Base-by-base conservation (phyloP, 2,113 vertebrate species). In the Microtus pennsylvanicus region DNA sequence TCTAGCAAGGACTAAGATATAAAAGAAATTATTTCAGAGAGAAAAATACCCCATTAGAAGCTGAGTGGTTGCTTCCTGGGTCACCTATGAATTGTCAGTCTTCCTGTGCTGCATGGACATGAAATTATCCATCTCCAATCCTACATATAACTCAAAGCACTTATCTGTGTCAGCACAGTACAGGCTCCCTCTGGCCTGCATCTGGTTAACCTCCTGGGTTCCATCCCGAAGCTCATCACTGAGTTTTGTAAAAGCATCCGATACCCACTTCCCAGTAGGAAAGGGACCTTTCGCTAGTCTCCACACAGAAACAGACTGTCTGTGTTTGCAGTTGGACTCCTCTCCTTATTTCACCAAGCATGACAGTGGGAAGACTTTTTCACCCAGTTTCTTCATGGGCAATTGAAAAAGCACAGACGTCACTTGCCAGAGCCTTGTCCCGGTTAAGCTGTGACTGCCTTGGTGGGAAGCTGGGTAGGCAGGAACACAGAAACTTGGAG, bases 361-460 rank as follows among this genome's bases (percentile, higher is more conserved):
- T 58, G 38, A 90, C 38, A 65, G 47, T 69, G 52, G 78, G 75
- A 86, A 76, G n/a, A n/a, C 81, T 95, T 90, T 90, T 93, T 96
- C 86, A 91, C 90, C 72, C 67, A 80, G 76, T 95, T 96, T 95
- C 86, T 96, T 78, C 82, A 91, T 10, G 16, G 55, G 74, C 72
- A 94, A 86, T 89, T 94, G 0, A 89, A 94, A 97, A 85, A 69
- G 52, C 24, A 95, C 92, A 95, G 58, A 74, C 0, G 0, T 92
- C 91, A 81, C 89, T 78, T 61, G 33, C 70, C 0, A 52, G 70
- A 72, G 80, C 74, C 87, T 90, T 55, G 11, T 77, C 38, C 90
- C 67, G 70, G 38, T 72, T 96, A 74, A 96, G 92, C 87, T 85
- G 42, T 14, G 55, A 94, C 96, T 94, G 86, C 89, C 90, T 89